Conservation (phyloP, 2,888 invertebrate genomes). For the Conus canariensis region DNA sequence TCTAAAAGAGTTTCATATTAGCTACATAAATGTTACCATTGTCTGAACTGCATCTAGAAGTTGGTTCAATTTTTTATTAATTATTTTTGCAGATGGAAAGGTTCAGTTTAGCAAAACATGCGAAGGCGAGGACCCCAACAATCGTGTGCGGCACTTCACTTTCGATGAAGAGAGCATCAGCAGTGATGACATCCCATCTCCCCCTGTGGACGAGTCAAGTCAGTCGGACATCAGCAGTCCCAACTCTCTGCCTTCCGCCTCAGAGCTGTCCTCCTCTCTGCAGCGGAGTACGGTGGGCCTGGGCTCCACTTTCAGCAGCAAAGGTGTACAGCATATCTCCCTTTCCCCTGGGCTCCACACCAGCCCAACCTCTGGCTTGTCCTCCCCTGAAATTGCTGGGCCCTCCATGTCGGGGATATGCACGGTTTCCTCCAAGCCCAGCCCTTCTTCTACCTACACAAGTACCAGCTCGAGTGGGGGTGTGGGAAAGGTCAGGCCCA, state of each 20-base stretch:
- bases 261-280: conserved; percentile 55
- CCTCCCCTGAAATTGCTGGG: background rate
- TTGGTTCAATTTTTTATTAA: too few species aligned
- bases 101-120: conserved; percentile 95
- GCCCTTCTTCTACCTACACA: conserved; percentile 8
- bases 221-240: conserved; percentile 70
- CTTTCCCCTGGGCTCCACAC: conserved; percentile 15
- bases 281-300: conserved; percentile 41
- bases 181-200: conserved; percentile 80
- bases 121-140: conserved; percentile 91
- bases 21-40: too few species aligned
- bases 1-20: too few species aligned
- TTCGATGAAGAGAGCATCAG: conserved; percentile 89
- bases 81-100: conserved; percentile 85
- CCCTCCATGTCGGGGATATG: background rate
- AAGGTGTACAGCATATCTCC: conserved; percentile 27
- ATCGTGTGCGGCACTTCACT: conserved; percentile 89
- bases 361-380: background rate
- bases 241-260: conserved; percentile 62
- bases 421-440: conserved; percentile 7
- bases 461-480: conserved; percentile 53
- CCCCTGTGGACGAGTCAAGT: conserved; percentile 69
- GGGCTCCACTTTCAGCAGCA: conserved; percentile 38
- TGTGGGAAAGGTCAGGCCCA: conserved; percentile 77
- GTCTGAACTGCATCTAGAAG: too few species aligned